These are phyloP conservation scores for Helicoverpa assulta DNA, from an alignment of 2,888 invertebrate genomes.

Conservation along the genomic window DNA sequence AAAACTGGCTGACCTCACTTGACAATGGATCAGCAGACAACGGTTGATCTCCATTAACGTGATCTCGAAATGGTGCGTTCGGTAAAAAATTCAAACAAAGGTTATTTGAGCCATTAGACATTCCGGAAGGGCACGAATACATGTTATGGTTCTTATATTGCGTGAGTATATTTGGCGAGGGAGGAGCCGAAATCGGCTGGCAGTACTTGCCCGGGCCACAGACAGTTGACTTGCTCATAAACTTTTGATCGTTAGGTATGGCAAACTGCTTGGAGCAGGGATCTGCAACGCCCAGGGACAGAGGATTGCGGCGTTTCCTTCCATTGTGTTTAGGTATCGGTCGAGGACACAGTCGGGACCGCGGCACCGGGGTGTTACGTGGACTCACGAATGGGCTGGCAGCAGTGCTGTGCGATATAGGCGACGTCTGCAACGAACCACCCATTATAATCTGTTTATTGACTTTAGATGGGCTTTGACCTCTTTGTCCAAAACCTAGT, in stretches of 20 bases:
- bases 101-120: slow-evolving; percentile 84
- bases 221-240: slow-evolving; percentile 75
- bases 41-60: slow-evolving; percentile 84
- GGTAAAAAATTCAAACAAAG: slow-evolving; percentile 85
- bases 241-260: slow-evolving; percentile 86
- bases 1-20: slow-evolving; percentile 91
- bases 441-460: slow-evolving; percentile 81
- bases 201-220: slow-evolving; percentile 81
- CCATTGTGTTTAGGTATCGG: slow-evolving; percentile 85
- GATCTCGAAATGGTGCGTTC: slow-evolving; percentile 83
- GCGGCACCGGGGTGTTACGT: slow-evolving; percentile 93
- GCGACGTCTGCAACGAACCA: slow-evolving; percentile 85
- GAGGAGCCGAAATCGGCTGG: slow-evolving; percentile 92
- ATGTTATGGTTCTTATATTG: slow-evolving; percentile 86
- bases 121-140: slow-evolving; percentile 81
- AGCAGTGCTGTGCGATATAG: slow-evolving; percentile 91
- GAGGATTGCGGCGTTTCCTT: slow-evolving; percentile 79
- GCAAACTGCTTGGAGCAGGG: slow-evolving; percentile 81
- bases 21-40: slow-evolving; percentile 87
- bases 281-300: slow-evolving; percentile 78
- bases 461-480: slow-evolving; percentile 81
- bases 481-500: slow-evolving; percentile 79
- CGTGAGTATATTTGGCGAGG: slow-evolving; percentile 91
- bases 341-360: slow-evolving; percentile 91
- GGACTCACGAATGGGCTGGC: slow-evolving; percentile 96